Conservation (phyloP, 2,888 invertebrate genomes). For the Rhingia rostrata region DNA sequence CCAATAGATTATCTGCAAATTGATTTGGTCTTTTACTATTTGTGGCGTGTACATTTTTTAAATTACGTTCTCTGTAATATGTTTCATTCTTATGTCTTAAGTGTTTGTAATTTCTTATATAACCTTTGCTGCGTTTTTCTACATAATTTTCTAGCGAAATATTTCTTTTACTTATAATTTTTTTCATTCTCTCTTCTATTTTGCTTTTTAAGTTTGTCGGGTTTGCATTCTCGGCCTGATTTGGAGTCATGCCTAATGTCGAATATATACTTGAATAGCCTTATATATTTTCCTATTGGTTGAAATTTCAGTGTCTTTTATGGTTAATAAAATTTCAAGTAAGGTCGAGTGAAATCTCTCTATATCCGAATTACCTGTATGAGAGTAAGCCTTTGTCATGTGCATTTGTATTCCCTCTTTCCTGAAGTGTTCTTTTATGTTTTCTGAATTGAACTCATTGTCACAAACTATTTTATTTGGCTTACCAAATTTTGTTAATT, state of each 20-base stretch:
- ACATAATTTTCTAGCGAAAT: slow-evolving; percentile 16
- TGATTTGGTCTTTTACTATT: slow-evolving; percentile 14
- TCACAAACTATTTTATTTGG: slow-evolving; percentile 32
- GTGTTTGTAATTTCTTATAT: slow-evolving; percentile 48
- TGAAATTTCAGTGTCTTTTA: slow-evolving; percentile 22
- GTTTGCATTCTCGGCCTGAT: slow-evolving; percentile 8
- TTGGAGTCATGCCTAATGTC: slow-evolving; percentile 11
- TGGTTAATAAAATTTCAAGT: slow-evolving; percentile 28
- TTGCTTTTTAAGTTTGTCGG: background rate
- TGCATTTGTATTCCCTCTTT: slow-evolving; percentile 13
- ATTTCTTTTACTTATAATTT: slow-evolving; percentile 24
- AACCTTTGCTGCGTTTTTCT: slow-evolving; percentile 12
- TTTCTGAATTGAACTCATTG: slow-evolving; percentile 34
- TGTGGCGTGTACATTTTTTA: slow-evolving; percentile 25
- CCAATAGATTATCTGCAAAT: slow-evolving; percentile 10
- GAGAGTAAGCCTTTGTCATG: slow-evolving; percentile 8
- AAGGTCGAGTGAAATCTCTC: slow-evolving; percentile 24
- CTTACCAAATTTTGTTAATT: slow-evolving; percentile 23
- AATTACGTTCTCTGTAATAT: slow-evolving; percentile 19
- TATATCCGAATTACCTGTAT: slow-evolving; percentile 20
- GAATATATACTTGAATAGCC: slow-evolving; percentile 7
- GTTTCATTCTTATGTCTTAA: slow-evolving; percentile 46
- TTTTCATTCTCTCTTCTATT: slow-evolving; percentile 8
- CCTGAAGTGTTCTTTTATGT: slow-evolving; percentile 22
- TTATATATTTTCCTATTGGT: slow-evolving; percentile 26